Evolutionary conservation across 2,888 invertebrate species (phyloP).

Genomic region (Allolobophora icterica): DNA sequence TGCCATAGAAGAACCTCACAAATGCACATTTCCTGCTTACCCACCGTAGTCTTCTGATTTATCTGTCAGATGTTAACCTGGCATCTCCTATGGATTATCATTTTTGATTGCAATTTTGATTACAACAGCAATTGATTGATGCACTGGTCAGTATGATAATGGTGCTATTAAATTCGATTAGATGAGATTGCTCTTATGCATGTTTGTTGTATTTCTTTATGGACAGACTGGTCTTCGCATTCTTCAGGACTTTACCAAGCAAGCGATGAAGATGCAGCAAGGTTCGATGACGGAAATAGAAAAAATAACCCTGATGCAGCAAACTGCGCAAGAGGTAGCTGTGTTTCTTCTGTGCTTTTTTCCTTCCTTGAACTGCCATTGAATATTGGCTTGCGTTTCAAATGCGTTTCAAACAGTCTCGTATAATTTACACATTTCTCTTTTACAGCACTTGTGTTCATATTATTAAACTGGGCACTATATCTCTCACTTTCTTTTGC

Average conservation of each 20-base stretch:
- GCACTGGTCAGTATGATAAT: too few species aligned
- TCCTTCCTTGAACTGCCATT: not conserved
- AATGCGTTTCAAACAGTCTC: not conserved
- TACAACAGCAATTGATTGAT: too few species aligned
- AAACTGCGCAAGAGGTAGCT: not conserved
- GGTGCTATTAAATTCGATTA: too few species aligned
- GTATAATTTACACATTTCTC: not conserved
- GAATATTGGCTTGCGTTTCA: not conserved
- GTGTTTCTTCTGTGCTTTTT: not conserved
- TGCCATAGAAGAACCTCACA: too few species aligned
- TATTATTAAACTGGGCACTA: not conserved
- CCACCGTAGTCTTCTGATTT: too few species aligned
- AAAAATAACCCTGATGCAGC: not conserved
- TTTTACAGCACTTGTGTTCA: not conserved
- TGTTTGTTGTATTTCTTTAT: not conserved
- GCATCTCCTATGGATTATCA: too few species aligned
- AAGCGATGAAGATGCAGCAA: constrained; percentile 27
- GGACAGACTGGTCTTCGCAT: constrained; percentile 22
- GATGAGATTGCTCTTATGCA: not conserved
- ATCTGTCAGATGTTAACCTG: too few species aligned
- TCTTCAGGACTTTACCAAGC: constrained; percentile 30
- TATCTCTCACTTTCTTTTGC: not conserved
- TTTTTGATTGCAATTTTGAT: too few species aligned
- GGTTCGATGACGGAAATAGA: not conserved
- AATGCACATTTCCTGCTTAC: too few species aligned